Conservation (phyloP, 2,888 invertebrate species). For the Drosophila colorata region DNA sequence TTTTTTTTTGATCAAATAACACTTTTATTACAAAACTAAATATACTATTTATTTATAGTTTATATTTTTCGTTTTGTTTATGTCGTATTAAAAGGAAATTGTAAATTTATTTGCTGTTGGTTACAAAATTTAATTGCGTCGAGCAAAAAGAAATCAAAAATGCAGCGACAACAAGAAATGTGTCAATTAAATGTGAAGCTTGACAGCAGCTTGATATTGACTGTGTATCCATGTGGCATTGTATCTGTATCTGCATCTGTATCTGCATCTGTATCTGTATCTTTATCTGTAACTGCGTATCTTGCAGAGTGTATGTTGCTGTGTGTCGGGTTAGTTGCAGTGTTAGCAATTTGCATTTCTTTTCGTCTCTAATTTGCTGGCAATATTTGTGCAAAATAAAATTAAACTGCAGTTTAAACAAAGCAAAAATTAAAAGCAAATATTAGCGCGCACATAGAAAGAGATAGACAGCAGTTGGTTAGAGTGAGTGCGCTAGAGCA, state of each 20-base stretch:
- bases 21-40: not conserved
- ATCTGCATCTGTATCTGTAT: conserved; percentile 31
- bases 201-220: conserved; percentile 63
- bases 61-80: not conserved
- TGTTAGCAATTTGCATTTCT: conserved; percentile 62
- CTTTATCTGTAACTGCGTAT: conserved; percentile 21
- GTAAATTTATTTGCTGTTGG: conserved; percentile 23
- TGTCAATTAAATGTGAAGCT: conserved; percentile 80
- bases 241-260: conserved; percentile 24
- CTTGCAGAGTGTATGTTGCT: conserved; percentile 7
- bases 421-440: conserved; percentile 83
- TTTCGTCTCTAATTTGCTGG: conserved; percentile 70
- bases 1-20: too few species aligned
- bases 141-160: conserved; percentile 20
- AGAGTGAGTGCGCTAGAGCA: conserved; percentile 9
- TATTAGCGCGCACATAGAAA: conserved; percentile 68
- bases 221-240: conserved; percentile 12
- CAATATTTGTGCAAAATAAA: conserved; percentile 82
- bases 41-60: not conserved
- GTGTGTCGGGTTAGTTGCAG: conserved; percentile 15
- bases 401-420: conserved; percentile 83
- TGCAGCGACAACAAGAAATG: conserved; percentile 59
- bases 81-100: conserved; percentile 10
- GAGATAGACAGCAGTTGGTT: conserved; percentile 10
- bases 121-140: conserved; percentile 40